A percentile compares a stretch with the other conserved stretches of the same genome.
Evolutionary conservation across 2,113 vertebrate species (phyloP).

Genomic region (Malurus melanocephalus): DNA sequence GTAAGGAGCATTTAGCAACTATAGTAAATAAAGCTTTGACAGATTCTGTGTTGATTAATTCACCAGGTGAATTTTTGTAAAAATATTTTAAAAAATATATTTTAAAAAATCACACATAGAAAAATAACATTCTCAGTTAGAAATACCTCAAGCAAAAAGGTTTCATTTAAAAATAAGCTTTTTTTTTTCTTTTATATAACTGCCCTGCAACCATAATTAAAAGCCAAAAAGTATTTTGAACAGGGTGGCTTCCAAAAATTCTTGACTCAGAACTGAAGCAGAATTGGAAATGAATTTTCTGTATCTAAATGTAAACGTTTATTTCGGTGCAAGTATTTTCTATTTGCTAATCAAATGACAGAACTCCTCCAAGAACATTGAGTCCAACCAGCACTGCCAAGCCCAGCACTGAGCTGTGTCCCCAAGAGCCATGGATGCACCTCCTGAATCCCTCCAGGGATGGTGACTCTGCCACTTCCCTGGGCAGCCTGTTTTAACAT

Average conservation of each 20-base stretch:
- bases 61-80: not conserved
- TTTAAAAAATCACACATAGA: not conserved
- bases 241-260: not conserved
- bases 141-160: not conserved
- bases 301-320: not conserved
- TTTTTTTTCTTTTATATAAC: not conserved
- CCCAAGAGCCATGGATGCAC: accelerated
- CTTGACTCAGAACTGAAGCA: not conserved
- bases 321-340: not conserved
- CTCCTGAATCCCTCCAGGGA: not conserved
- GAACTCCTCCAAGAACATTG: not conserved
- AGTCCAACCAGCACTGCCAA: not conserved
- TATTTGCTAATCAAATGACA: not conserved
- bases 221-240: not conserved
- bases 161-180: not conserved
- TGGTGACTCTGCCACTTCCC: not conserved
- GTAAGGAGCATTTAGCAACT: not conserved
- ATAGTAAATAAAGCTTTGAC: not conserved
- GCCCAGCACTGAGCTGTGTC: not conserved
- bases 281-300: not conserved
- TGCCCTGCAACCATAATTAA: not conserved
- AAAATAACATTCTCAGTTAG: not conserved
- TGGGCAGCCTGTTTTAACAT: not conserved
- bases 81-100: not conserved
- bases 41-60: not conserved